Conservation (phyloP, 1,140 invertebrate species). For the Camponotus vicinus region DNA sequence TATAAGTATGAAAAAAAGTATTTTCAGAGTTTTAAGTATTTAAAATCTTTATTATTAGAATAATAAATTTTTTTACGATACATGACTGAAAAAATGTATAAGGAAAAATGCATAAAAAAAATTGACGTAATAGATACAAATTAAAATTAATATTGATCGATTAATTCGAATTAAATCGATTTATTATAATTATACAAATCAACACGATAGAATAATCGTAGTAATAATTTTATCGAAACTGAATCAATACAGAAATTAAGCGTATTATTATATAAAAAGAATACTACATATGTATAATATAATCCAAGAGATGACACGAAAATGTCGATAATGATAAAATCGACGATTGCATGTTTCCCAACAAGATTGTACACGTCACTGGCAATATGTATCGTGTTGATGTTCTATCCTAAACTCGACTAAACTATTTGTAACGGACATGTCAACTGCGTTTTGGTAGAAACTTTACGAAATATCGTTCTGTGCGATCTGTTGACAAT, state of each 20-base stretch:
- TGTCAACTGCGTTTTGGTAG: slow-evolving; percentile 18
- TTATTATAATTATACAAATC: background rate
- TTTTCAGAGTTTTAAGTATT: background rate
- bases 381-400: background rate
- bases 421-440: slow-evolving; percentile 21
- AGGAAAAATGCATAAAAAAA: background rate
- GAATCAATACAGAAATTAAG: background rate
- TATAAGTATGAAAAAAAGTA: background rate
- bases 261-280: background rate
- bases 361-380: background rate
- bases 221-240: background rate
- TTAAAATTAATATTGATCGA: background rate
- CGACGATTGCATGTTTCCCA: background rate
- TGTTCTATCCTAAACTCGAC: slow-evolving; percentile 2
- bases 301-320: background rate
- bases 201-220: background rate
- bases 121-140: background rate
- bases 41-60: background rate
- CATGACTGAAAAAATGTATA: background rate
- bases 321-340: slow-evolving; percentile 24
- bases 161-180: background rate
- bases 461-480: slow-evolving; percentile 44
- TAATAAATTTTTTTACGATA: background rate
- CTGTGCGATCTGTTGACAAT: slow-evolving; percentile 50
- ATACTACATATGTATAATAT: background rate